A percentile compares a stretch with the other conserved stretches of the same genome.
These are phyloP conservation scores for Lophius americanus DNA, from an alignment of 2,797 vertebrate species.

Conservation along the genomic window DNA sequence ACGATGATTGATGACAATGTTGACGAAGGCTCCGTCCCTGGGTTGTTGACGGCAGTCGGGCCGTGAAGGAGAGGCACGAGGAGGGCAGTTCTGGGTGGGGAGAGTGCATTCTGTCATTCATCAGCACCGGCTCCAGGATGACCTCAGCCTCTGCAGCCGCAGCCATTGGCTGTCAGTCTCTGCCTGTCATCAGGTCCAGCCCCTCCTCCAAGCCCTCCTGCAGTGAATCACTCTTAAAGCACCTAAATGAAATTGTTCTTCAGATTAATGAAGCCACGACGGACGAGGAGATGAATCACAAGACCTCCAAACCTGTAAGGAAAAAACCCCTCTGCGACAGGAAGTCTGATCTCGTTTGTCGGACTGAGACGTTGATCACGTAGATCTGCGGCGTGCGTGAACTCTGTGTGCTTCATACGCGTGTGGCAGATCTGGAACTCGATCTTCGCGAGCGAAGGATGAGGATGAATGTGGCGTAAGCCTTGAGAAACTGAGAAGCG, in stretches of 20 bases:
- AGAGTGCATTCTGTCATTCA: conserved; percentile 31
- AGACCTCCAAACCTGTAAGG: conserved; percentile 61
- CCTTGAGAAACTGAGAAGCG: conserved; percentile 39
- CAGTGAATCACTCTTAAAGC: conserved; percentile 17
- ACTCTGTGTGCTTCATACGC: conserved; percentile 41
- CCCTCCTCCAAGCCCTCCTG: conserved; percentile 13
- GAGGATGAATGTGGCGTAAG: conserved; percentile 47
- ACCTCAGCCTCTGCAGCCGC: conserved; percentile 44
- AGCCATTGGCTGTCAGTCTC: conserved; percentile 29
- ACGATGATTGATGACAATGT: conserved; percentile 33
- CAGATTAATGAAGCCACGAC: conserved; percentile 33
- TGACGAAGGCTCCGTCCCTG: conserved; percentile 60
- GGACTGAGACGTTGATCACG: conserved; percentile 34
- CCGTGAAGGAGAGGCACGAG: conserved; percentile 33
- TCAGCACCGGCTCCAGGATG: conserved; percentile 50
- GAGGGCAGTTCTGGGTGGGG: conserved; percentile 39
- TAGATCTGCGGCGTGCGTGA: conserved; percentile 46
- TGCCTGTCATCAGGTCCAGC: conserved; percentile 40
- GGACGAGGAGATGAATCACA: conserved; percentile 40
- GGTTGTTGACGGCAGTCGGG: conserved; percentile 56
- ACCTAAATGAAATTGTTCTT: conserved; percentile 25
- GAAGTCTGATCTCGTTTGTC: conserved; percentile 32
- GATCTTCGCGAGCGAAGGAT: conserved; percentile 1
- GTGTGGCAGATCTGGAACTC: conserved; percentile 18
- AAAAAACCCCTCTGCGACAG: conserved; percentile 41